phyloP scores from a whole-genome alignment of 2,113 vertebrate genomes.

The Promerops cafer region DNA sequence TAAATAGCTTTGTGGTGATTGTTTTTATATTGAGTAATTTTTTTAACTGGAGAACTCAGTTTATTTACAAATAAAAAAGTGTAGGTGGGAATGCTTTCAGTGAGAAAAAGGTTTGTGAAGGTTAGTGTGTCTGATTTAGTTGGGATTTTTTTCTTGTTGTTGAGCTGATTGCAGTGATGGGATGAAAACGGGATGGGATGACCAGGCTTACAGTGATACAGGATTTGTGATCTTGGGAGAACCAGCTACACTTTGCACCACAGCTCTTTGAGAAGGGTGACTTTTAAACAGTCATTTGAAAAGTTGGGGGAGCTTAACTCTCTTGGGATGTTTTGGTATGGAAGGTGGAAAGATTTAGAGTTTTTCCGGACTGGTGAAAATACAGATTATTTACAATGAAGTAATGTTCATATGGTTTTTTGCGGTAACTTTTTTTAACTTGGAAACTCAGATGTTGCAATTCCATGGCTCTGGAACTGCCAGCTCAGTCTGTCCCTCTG shows the following conservation, averaged over 20 bases:
- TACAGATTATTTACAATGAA: background rate
- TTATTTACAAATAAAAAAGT: background rate
- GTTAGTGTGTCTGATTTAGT: background rate
- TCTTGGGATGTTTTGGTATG: background rate
- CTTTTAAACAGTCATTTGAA: background rate
- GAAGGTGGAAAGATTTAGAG: background rate
- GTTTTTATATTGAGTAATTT: background rate
- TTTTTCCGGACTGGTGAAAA: background rate
- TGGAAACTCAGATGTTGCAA: background rate
- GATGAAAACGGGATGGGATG: no score
- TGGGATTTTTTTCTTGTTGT: background rate
- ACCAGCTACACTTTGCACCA: background rate
- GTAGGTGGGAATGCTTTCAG: background rate
- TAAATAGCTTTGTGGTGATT: background rate
- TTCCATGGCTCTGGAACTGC: background rate
- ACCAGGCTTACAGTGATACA: background rate
- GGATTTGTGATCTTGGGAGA: background rate
- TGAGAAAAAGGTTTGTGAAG: background rate
- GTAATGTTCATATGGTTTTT: background rate
- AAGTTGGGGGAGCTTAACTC: background rate
- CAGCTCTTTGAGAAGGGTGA: background rate
- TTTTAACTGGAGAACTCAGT: background rate
- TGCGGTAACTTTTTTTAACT: background rate
- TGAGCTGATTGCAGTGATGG: background rate
- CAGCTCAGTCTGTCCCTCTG: background rate